phyloP scores from a whole-genome alignment of 1,140 invertebrate species.

The Atta colombica region DNA sequence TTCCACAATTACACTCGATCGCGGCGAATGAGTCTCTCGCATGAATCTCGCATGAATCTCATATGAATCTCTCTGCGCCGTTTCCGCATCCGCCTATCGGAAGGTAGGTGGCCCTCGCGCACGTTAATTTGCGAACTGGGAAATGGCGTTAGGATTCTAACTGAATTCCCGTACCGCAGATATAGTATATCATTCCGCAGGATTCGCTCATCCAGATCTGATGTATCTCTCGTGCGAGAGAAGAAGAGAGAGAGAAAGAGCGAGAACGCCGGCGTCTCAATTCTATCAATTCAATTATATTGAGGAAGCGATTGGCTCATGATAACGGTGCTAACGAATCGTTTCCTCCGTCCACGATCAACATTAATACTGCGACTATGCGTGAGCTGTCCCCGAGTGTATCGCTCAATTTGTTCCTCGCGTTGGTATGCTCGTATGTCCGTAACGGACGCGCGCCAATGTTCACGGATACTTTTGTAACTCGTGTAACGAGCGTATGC shows the following conservation, averaged over 20 bases:
- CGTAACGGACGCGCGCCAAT: constrained; percentile 44
- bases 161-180: constrained; percentile 31
- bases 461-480: constrained; percentile 57
- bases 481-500: constrained; percentile 21
- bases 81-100: constrained; percentile 62
- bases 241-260: neutral
- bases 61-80: constrained; percentile 27
- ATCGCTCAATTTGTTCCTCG: constrained; percentile 66
- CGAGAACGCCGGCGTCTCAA: constrained; percentile 46
- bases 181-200: constrained; percentile 8
- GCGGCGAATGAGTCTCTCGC: constrained; percentile 40
- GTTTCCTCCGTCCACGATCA: constrained; percentile 57
- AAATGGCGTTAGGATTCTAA: constrained; percentile 27
- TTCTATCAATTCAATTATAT: constrained; percentile 75
- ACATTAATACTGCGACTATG: constrained; percentile 59
- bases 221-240: constrained; percentile 9
- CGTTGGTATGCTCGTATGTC: constrained; percentile 55
- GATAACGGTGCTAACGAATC: constrained; percentile 74
- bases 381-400: constrained; percentile 40
- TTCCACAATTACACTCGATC: constrained; percentile 46
- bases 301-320: constrained; percentile 63
- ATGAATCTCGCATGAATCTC: constrained; percentile 46
- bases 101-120: constrained; percentile 48
- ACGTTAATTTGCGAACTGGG: constrained; percentile 58
- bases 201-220: constrained; percentile 36